phyloP scores from a whole-genome alignment of 2,113 vertebrate genomes.

The Pluvialis apricaria region DNA sequence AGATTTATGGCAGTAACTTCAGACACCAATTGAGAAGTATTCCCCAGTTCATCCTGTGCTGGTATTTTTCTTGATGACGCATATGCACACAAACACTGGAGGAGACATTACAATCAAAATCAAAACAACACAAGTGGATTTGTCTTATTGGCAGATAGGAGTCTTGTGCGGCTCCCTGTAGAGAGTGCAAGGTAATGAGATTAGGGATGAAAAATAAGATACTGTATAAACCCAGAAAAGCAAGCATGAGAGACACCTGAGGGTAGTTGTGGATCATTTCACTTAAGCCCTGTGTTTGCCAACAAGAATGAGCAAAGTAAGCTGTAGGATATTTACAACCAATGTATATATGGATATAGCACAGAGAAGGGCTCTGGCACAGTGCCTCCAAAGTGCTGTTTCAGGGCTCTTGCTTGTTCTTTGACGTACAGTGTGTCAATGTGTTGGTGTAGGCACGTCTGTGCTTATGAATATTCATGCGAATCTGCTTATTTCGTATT shows the following conservation, averaged over 20 bases:
- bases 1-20: background rate
- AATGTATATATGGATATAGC: background rate
- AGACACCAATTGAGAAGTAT: background rate
- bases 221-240: background rate
- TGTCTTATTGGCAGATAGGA: background rate
- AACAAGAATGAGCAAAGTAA: background rate
- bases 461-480: background rate
- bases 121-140: background rate
- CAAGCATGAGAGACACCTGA: background rate
- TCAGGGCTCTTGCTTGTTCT: background rate
- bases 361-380: background rate
- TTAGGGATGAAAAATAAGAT: constrained; percentile 26
- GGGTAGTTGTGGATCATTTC: background rate
- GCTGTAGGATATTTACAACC: background rate
- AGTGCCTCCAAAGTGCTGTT: background rate
- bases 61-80: background rate
- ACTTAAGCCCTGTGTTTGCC: background rate
- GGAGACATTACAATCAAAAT: background rate
- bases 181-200: constrained; percentile 6
- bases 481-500: background rate
- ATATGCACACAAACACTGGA: background rate
- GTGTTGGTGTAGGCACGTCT: background rate
- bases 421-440: background rate
- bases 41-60: background rate
- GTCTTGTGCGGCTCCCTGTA: background rate